A percentile compares a stretch with the other conserved stretches of the same genome.
These are phyloP conservation scores for Nemotelus pantherinus DNA, from an alignment of 2,888 invertebrate genomes.

Conservation along the genomic window DNA sequence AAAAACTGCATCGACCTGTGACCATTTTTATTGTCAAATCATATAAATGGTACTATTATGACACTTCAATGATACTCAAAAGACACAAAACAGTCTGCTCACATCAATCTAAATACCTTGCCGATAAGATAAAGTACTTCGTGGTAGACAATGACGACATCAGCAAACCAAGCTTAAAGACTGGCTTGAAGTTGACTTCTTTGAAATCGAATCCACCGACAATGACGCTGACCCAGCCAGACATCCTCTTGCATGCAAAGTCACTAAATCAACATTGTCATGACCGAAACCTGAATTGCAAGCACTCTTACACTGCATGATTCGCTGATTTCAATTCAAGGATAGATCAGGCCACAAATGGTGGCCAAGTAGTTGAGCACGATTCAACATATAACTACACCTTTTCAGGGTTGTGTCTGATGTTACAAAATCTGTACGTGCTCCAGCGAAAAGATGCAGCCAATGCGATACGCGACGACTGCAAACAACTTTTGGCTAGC, in stretches of 20 bases:
- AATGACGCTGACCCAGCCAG: background rate
- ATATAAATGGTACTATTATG: background rate
- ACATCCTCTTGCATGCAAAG: slow-evolving; percentile 25
- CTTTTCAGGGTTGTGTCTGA: slow-evolving; percentile 18
- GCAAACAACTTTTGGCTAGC: background rate
- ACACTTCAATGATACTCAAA: slow-evolving; percentile 31
- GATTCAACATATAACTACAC: slow-evolving; percentile 4
- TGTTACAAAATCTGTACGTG: background rate
- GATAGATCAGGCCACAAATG: slow-evolving; percentile 22
- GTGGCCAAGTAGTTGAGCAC: background rate
- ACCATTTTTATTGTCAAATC: too few species aligned
- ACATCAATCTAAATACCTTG: slow-evolving; percentile 1
- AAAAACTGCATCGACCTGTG: too few species aligned
- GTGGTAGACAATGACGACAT: slow-evolving; percentile 3
- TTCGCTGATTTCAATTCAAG: slow-evolving; percentile 26
- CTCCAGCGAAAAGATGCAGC: background rate
- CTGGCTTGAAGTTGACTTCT: too few species aligned
- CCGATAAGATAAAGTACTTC: background rate
- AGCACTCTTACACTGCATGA: slow-evolving; percentile 19
- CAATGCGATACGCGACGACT: background rate
- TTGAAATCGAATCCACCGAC: too few species aligned
- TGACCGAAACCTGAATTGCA: slow-evolving; percentile 35
- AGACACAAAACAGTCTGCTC: slow-evolving; percentile 16
- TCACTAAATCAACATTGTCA: slow-evolving; percentile 43
- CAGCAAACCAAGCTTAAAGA: background rate